phyloP scores from a whole-genome alignment of 2,888 invertebrate genomes.

The Hedychridium roseum region DNA sequence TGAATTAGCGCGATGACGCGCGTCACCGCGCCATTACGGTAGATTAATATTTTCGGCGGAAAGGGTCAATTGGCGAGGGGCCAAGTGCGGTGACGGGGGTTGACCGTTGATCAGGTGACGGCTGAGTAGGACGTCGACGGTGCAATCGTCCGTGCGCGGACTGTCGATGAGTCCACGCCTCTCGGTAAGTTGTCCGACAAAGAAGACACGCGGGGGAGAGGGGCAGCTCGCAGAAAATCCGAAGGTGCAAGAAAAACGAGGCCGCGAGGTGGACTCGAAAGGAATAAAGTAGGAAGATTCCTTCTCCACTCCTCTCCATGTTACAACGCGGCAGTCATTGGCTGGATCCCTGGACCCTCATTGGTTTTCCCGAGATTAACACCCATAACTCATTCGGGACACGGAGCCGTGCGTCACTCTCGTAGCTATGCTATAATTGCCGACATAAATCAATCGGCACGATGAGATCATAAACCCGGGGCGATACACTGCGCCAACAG shows the following conservation, averaged over 20 bases:
- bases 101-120: conserved; percentile 35
- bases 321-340: conserved; percentile 9
- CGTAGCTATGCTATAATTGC: conserved; percentile 62
- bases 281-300: too few species aligned
- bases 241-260: conserved; percentile 8
- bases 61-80: conserved; percentile 32
- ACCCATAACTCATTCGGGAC: conserved; percentile 62
- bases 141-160: conserved; percentile 45
- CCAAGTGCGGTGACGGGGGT: conserved; percentile 39
- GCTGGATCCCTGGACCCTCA: conserved; percentile 35
- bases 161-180: conserved; percentile 31
- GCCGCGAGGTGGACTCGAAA: too few species aligned
- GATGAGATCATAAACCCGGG: conserved; percentile 64
- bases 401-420: conserved; percentile 59
- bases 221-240: conserved; percentile 9
- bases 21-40: conserved; percentile 27
- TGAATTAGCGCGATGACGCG: too few species aligned
- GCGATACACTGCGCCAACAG: conserved; percentile 58
- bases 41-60: conserved; percentile 45
- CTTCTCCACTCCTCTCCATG: conserved; percentile 7
- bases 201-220: conserved; percentile 14
- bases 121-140: conserved; percentile 34
- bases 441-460: conserved; percentile 63
- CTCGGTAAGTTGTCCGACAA: conserved; percentile 3
- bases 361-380: conserved; percentile 62